phyloP scores from a whole-genome alignment of 2,797 vertebrate genomes.

The Spinibarbus caldwelli region DNA sequence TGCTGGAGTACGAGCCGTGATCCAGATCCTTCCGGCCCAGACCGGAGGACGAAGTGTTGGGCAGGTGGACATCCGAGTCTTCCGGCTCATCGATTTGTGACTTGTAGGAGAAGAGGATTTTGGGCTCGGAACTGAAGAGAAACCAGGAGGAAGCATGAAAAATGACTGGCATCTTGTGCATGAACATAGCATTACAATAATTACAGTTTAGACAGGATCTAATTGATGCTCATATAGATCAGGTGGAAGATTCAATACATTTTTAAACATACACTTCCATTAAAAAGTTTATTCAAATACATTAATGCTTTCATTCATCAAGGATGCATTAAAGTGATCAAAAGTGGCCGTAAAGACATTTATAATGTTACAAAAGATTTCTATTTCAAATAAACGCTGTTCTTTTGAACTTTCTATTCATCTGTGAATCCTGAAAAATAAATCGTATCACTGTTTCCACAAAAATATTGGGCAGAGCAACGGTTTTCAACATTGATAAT shows the following conservation, averaged over 20 bases:
- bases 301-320: no score
- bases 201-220: neutral
- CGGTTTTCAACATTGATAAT: neutral
- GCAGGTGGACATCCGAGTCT: slow-evolving; percentile 92
- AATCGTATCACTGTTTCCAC: no score
- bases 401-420: no score
- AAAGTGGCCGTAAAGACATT: no score
- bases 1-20: slow-evolving; percentile 89
- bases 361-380: no score
- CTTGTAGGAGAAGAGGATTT: slow-evolving; percentile 99
- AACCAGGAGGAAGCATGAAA: neutral
- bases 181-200: neutral
- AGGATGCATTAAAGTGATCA: no score
- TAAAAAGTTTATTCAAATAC: no score
- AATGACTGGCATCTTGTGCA: neutral
- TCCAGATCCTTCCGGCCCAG: slow-evolving; percentile 87
- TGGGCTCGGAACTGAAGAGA: slow-evolving; percentile 89
- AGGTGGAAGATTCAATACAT: no score
- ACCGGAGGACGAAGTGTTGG: slow-evolving; percentile 82
- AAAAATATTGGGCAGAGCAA: no score
- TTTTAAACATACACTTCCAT: no score
- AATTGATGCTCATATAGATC: no score
- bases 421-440: neutral
- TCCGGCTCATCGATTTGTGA: slow-evolving; percentile 96
- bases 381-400: no score